Conservation (phyloP, 2,888 invertebrate genomes). For the Synanthedon formicaeformis region DNA sequence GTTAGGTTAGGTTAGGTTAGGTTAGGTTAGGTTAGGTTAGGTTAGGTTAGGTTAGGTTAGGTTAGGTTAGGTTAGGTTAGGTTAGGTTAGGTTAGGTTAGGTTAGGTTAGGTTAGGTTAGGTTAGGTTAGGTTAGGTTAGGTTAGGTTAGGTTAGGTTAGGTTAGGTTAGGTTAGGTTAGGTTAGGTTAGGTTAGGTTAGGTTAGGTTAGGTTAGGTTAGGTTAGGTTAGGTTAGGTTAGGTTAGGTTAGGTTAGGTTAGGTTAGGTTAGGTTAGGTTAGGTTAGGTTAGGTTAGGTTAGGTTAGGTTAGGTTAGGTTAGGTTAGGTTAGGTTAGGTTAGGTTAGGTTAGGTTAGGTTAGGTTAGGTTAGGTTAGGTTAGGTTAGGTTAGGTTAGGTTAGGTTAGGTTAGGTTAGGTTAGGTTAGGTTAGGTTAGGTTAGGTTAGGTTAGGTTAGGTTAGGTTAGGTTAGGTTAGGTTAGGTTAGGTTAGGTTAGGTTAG, state of each 20-base stretch:
- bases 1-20: conserved; percentile 2
- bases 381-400: not conserved
- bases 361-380: conserved; percentile 1
- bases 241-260: conserved; percentile 6
- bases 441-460: not conserved
- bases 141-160: conserved; percentile 2
- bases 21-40: conserved; percentile 2
- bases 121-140: conserved; percentile 1
- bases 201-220: conserved; percentile 6
- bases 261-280: conserved; percentile 6
- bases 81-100: conserved; percentile 2
- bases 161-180: conserved; percentile 4
- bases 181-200: conserved; percentile 5
- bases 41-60: conserved; percentile 2
- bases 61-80: conserved; percentile 2
- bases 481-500: not conserved
- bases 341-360: conserved; percentile 5
- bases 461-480: not conserved
- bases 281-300: conserved; percentile 6
- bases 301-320: conserved; percentile 6
- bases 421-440: not conserved
- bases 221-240: conserved; percentile 6
- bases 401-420: not conserved
- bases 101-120: conserved; percentile 2
- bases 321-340: conserved; percentile 6